A percentile compares a stretch with the other conserved stretches of the same genome.
phyloP scores from a whole-genome alignment of 2,888 invertebrate species.

The Macaria liturata region DNA sequence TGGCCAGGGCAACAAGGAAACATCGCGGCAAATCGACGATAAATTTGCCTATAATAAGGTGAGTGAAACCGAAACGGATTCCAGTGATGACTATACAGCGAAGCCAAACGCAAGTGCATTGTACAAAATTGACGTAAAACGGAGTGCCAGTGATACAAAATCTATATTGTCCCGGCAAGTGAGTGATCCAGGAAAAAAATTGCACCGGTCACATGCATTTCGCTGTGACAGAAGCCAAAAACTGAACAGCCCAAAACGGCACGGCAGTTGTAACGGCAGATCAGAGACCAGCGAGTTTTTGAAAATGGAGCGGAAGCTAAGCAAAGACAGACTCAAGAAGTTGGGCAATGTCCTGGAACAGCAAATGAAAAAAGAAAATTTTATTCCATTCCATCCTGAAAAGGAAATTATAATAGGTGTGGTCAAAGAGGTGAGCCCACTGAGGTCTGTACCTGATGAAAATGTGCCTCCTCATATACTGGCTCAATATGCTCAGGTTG shows the following conservation, averaged over 20 bases:
- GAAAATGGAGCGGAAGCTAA: slow-evolving; percentile 68
- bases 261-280: slow-evolving; percentile 67
- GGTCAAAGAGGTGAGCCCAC: slow-evolving; percentile 35
- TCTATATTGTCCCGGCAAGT: slow-evolving; percentile 65
- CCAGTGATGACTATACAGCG: slow-evolving; percentile 43
- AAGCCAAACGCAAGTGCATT: slow-evolving; percentile 70
- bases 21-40: slow-evolving; percentile 22
- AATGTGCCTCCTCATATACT: slow-evolving; percentile 73
- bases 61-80: slow-evolving; percentile 42
- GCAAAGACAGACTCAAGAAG: slow-evolving; percentile 66
- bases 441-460: slow-evolving; percentile 63
- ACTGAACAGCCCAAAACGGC: slow-evolving; percentile 56
- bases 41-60: slow-evolving; percentile 30
- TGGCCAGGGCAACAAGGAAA: slow-evolving; percentile 32
- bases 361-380: slow-evolving; percentile 74
- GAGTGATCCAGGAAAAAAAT: slow-evolving; percentile 80
- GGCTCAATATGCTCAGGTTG: slow-evolving; percentile 74
- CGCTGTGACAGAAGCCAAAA: slow-evolving; percentile 78
- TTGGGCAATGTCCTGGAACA: slow-evolving; percentile 71
- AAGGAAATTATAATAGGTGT: slow-evolving; percentile 36
- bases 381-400: slow-evolving; percentile 38
- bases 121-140: slow-evolving; percentile 63
- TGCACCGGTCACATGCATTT: slow-evolving; percentile 84
- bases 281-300: slow-evolving; percentile 56
- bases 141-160: slow-evolving; percentile 56